phyloP scores from a whole-genome alignment of 2,113 vertebrate species.

The Colius striatus region DNA sequence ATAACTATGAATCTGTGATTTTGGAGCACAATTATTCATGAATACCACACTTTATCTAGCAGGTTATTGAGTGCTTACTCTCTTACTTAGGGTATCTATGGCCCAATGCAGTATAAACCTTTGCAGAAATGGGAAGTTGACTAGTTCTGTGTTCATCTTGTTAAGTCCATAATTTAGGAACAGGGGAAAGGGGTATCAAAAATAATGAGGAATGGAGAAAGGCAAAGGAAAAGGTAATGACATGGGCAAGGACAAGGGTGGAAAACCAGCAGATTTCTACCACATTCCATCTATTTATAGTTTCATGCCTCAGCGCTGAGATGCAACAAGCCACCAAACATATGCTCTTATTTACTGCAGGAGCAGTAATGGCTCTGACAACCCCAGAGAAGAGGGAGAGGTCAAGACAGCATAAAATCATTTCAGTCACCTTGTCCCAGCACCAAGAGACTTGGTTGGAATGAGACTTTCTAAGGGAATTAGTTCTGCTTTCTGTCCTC shows the following conservation, averaged over 20 bases:
- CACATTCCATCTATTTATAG: background rate
- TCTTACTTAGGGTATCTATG: background rate
- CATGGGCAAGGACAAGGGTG: background rate
- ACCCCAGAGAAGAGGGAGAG: background rate
- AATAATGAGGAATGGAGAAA: background rate
- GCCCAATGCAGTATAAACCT: background rate
- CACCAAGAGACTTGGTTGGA: background rate
- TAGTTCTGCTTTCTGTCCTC: background rate
- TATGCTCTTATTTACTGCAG: background rate
- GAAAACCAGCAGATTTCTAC: background rate
- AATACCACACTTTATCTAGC: background rate
- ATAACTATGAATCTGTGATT: background rate
- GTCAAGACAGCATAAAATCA: background rate
- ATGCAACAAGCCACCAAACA: background rate
- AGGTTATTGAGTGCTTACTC: background rate
- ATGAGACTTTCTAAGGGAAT: background rate
- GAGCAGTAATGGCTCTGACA: background rate
- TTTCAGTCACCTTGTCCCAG: background rate
- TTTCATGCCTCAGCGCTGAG: background rate
- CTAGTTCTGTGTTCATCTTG: background rate
- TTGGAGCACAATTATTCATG: background rate
- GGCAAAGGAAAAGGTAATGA: background rate
- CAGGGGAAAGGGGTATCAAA: fast-evolving
- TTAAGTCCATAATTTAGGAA: background rate
- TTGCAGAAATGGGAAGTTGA: background rate